Percentiles rank a stretch among this genome's conserved stretches.
Evolutionary conservation across 1,140 invertebrate genomes (phyloP).

Genomic region (Anastrepha ludens): DNA sequence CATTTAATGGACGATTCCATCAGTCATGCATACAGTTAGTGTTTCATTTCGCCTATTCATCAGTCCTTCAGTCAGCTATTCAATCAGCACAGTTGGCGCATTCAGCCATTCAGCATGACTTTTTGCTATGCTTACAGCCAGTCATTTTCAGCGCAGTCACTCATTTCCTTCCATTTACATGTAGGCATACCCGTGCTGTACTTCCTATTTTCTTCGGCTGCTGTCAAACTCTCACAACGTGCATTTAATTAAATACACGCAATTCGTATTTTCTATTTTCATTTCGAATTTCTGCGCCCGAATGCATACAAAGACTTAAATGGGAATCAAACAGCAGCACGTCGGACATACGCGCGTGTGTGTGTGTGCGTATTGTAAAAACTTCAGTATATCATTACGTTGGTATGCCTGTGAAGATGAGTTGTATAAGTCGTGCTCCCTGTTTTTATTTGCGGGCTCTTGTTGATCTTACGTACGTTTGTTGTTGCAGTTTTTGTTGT

Average conservation of each 20-base stretch:
- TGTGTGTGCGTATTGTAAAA: not conserved
- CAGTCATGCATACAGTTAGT: too few relatives aligned
- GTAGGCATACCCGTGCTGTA: not conserved
- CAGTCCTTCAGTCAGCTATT: not conserved
- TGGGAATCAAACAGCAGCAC: not conserved
- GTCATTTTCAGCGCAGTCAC: not conserved
- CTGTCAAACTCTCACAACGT: not conserved
- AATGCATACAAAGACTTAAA: not conserved
- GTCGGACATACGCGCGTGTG: not conserved
- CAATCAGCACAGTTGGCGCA: not conserved
- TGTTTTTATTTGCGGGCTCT: not conserved
- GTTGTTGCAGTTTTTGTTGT: too few relatives aligned
- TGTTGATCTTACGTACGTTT: not conserved
- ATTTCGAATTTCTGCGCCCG: conserved; percentile 17
- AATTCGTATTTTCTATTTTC: conserved; percentile 19
- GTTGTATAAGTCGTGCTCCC: not conserved
- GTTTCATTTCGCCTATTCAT: too few relatives aligned
- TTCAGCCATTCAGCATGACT: not conserved
- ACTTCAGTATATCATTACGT: not conserved
- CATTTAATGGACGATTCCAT: too few relatives aligned
- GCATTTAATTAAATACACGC: conserved; percentile 41
- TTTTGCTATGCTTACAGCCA: not conserved
- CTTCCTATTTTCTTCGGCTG: not conserved
- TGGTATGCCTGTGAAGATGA: not conserved
- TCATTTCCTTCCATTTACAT: not conserved